These are phyloP conservation scores for Drosophila pruinosa DNA, from an alignment of 1,140 invertebrate genomes.

Conservation along the genomic window DNA sequence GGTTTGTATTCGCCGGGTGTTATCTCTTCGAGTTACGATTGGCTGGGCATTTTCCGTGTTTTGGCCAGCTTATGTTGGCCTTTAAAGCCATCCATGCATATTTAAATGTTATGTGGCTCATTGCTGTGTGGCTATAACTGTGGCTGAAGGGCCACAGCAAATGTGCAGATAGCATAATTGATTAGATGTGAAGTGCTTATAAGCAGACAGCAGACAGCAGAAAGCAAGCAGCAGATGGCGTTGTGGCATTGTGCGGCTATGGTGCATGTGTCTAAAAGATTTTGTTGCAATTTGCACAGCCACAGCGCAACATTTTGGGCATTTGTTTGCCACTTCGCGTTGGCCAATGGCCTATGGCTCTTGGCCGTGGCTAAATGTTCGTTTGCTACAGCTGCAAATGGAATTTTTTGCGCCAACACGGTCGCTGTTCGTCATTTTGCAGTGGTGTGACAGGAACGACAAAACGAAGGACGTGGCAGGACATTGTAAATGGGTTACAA, in stretches of 20 bases:
- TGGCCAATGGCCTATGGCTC: conserved; percentile 10
- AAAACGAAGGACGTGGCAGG: conserved; percentile 49
- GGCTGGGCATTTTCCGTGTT: conserved; percentile 30
- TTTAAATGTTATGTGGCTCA: conserved; percentile 77
- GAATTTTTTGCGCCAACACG: conserved; percentile 31
- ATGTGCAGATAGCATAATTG: conserved; percentile 77
- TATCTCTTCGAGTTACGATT: conserved; percentile 63
- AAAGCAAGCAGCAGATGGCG: background rate
- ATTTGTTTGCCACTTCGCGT: conserved; percentile 29
- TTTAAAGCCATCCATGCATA: conserved; percentile 72
- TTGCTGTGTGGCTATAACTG: conserved; percentile 37
- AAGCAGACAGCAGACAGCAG: conserved; percentile 28
- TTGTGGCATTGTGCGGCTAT: background rate
- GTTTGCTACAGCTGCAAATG: conserved; percentile 43
- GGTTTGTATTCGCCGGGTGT: conserved; percentile 27
- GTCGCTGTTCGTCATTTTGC: conserved; percentile 69
- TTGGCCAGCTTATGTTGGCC: background rate
- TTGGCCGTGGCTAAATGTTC: conserved; percentile 29
- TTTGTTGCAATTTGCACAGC: conserved; percentile 20
- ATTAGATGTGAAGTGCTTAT: conserved; percentile 79
- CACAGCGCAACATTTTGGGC: conserved; percentile 3
- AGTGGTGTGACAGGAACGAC: conserved; percentile 61
- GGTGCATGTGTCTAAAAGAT: conserved; percentile 13
- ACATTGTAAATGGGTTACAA: conserved; percentile 63
- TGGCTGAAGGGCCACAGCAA: conserved; percentile 30